Evolutionary conservation across 2,113 vertebrate genomes (phyloP).

Genomic region (Mormoops blainvillei): DNA sequence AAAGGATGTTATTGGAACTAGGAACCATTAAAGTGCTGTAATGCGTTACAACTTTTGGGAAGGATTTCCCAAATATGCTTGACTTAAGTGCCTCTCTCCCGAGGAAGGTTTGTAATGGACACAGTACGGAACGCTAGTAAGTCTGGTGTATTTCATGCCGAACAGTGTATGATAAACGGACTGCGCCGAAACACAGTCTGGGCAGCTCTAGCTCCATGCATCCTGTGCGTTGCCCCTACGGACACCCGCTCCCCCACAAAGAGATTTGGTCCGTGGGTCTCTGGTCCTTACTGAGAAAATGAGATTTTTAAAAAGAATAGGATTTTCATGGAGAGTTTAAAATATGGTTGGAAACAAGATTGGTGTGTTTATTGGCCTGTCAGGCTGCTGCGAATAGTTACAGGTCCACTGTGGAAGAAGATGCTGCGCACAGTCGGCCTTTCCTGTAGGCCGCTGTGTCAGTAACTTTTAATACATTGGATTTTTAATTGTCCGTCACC

Average conservation of each 20-base stretch:
- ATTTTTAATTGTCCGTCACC: neutral
- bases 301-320: neutral
- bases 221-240: neutral
- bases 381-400: neutral
- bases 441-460: fast-evolving
- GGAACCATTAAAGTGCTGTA: neutral
- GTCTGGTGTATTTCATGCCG: neutral
- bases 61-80: neutral
- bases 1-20: neutral
- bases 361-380: neutral
- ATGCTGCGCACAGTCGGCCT: neutral
- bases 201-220: neutral
- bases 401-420: neutral
- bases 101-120: neutral
- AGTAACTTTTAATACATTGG: neutral
- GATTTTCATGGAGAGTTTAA: neutral
- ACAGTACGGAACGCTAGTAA: neutral
- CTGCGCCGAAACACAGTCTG: neutral
- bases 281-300: neutral
- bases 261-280: neutral
- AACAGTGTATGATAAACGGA: neutral
- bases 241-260: neutral
- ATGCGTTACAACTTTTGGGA: neutral
- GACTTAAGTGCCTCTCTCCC: neutral
- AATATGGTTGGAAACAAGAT: neutral